phyloP scores from a whole-genome alignment of 1,140 invertebrate species.

The Bombus impatiens region DNA sequence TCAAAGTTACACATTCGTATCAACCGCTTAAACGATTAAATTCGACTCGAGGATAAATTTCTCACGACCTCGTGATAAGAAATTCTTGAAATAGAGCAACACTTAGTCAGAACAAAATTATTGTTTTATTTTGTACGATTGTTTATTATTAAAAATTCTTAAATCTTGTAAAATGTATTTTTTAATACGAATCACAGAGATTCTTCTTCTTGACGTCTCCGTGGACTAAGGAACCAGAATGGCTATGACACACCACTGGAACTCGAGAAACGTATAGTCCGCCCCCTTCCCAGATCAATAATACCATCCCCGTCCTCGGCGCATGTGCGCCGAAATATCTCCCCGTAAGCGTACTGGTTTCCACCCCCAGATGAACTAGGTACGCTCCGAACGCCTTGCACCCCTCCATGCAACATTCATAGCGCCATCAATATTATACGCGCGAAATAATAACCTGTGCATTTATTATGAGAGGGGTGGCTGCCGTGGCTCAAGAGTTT shows the following conservation, averaged over 20 bases:
- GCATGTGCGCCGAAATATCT: conserved; percentile 73
- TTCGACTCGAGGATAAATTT: neutral
- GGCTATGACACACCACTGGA: conserved; percentile 72
- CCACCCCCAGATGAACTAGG: conserved; percentile 64
- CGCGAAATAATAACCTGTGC: conserved; percentile 82
- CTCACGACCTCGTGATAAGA: neutral
- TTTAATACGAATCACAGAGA: neutral
- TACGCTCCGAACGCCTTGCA: conserved; percentile 61
- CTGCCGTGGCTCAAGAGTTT: conserved; percentile 1
- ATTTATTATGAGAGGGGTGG: conserved; percentile 77
- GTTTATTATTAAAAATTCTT: neutral
- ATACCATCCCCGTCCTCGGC: conserved; percentile 75
- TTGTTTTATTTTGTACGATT: too few species aligned
- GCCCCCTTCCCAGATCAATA: conserved; percentile 81
- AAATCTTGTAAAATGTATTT: neutral
- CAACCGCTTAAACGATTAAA: neutral
- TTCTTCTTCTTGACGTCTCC: neutral
- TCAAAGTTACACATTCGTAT: neutral
- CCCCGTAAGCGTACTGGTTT: conserved; percentile 60
- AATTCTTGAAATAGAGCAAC: neutral
- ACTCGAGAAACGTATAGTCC: conserved; percentile 72
- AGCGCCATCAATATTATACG: conserved; percentile 82
- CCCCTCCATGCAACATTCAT: conserved; percentile 81
- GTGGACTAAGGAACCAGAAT: conserved; percentile 57
- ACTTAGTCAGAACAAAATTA: too few species aligned